These are phyloP conservation scores for Hartigia nigra DNA, from an alignment of 2,888 invertebrate genomes.

Conservation along the genomic window DNA sequence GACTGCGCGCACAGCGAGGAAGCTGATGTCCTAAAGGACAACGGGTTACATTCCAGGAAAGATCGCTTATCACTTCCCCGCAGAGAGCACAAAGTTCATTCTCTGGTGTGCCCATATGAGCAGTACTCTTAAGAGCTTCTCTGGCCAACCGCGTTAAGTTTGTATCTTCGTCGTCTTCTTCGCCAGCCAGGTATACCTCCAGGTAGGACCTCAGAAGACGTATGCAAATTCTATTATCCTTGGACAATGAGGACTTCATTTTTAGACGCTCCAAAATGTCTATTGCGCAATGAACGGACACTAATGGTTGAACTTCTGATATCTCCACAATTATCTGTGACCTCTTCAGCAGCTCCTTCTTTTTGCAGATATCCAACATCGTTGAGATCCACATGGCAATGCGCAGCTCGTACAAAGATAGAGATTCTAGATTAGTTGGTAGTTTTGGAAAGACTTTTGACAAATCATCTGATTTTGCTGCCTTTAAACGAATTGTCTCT, in stretches of 20 bases:
- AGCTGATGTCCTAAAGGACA: constrained; percentile 57
- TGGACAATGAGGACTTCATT: constrained; percentile 28
- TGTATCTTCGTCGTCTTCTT: constrained; percentile 41
- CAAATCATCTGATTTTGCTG: constrained; percentile 40
- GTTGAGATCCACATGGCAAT: constrained; percentile 53
- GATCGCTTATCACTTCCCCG: constrained; percentile 43
- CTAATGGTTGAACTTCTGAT: constrained; percentile 50
- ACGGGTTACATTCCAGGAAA: constrained; percentile 46
- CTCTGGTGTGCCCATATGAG: constrained; percentile 25
- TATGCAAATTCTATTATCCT: constrained; percentile 41
- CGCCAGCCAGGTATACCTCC: constrained; percentile 51
- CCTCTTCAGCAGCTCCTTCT: constrained; percentile 39
- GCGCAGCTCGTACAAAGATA: constrained; percentile 45
- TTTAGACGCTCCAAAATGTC: constrained; percentile 39
- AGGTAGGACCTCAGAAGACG: constrained; percentile 51
- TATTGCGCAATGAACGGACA: constrained; percentile 50
- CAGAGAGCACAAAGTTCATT: constrained; percentile 55
- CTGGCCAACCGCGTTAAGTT: constrained; percentile 28
- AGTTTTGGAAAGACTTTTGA: constrained; percentile 30
- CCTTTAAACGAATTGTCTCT: constrained; percentile 53
- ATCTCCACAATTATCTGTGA: constrained; percentile 42
- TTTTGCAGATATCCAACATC: constrained; percentile 49
- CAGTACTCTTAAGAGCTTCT: constrained; percentile 36
- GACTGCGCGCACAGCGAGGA: constrained; percentile 55
- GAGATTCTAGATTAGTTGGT: constrained; percentile 38